Evolutionary conservation across 2,797 vertebrate species (phyloP).

Genomic region (Ptychobarbus kaznakovi): DNA sequence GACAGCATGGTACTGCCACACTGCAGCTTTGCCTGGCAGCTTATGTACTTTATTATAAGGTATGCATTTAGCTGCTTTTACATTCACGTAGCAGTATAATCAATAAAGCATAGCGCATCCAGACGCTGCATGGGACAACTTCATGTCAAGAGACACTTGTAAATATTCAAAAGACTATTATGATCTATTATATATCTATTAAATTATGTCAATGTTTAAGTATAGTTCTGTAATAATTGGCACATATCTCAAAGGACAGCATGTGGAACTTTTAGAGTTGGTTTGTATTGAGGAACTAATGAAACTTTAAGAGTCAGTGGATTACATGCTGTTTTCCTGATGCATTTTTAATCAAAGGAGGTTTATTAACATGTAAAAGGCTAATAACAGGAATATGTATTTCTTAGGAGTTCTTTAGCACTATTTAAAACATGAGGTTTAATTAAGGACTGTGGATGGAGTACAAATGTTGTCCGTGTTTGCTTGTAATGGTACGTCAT

Average conservation of each 20-base stretch:
- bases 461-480: constrained; percentile 33
- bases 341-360: constrained; percentile 1
- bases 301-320: constrained; percentile 1
- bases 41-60: constrained; percentile 49
- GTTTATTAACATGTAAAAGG: constrained; percentile 6
- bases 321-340: background rate
- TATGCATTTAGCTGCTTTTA: constrained; percentile 69
- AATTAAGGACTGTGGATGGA: constrained; percentile 9
- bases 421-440: constrained; percentile 29
- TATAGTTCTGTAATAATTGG: constrained; percentile 68
- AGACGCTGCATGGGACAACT: constrained; percentile 66
- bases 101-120: constrained; percentile 48
- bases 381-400: constrained; percentile 19
- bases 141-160: constrained; percentile 72
- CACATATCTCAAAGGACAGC: constrained; percentile 59
- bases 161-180: constrained; percentile 72
- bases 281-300: constrained; percentile 62
- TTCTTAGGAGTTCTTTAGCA: background rate
- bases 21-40: constrained; percentile 49
- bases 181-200: constrained; percentile 57
- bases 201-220: constrained; percentile 57
- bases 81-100: constrained; percentile 56
- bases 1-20: constrained; percentile 72
- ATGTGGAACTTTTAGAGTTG: constrained; percentile 59
- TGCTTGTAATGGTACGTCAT: constrained; percentile 73